Conservation (phyloP, 2,888 invertebrate species). For the Crossocerus cetratus region DNA sequence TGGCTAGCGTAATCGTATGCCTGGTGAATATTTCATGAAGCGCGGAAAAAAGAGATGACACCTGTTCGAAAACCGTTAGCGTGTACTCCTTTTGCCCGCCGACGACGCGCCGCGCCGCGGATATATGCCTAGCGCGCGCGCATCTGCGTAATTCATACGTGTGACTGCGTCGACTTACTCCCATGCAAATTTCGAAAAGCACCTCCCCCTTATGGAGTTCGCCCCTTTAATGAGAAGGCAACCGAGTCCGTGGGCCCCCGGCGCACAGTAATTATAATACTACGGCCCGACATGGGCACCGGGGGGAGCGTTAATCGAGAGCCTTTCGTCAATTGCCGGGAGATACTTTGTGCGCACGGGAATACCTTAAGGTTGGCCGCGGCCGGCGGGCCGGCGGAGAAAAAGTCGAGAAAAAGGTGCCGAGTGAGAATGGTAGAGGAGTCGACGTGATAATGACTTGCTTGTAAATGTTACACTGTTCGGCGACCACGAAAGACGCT, state of each 20-base stretch:
- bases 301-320: no score
- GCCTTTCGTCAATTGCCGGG: no score
- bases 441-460: constrained; percentile 8
- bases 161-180: constrained; percentile 47
- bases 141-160: constrained; percentile 35
- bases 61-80: constrained; percentile 69
- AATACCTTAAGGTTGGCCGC: no score
- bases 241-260: no score
- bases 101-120: constrained; percentile 51
- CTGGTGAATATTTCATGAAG: constrained; percentile 73
- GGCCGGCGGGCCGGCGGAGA: background rate
- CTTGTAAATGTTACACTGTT: constrained; percentile 14
- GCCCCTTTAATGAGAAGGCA: no score
- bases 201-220: constrained; percentile 21
- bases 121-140: constrained; percentile 51
- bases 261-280: no score
- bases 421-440: background rate
- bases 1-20: constrained; percentile 67
- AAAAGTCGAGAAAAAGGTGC: background rate
- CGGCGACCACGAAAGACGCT: background rate
- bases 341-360: no score
- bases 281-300: no score
- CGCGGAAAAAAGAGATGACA: constrained; percentile 70
- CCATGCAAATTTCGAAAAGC: constrained; percentile 68
- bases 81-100: constrained; percentile 66